phyloP scores from a whole-genome alignment of 1,140 invertebrate genomes.

The Drepana arcuata region DNA sequence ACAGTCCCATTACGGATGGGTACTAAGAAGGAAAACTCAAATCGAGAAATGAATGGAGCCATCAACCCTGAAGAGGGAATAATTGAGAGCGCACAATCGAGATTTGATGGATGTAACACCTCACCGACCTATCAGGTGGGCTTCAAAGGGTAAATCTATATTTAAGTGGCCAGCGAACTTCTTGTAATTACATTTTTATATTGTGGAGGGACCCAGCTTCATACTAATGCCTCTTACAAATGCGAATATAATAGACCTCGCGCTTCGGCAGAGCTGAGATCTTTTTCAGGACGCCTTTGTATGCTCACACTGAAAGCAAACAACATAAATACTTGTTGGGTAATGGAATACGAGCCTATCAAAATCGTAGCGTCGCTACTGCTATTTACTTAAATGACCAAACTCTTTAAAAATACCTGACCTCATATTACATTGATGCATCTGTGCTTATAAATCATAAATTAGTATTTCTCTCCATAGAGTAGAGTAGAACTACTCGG shows the following conservation, averaged over 20 bases:
- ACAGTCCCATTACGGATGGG: constrained; percentile 1
- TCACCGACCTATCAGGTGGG: constrained; percentile 46
- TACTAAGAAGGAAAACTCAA: constrained; percentile 7
- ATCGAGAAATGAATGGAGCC: constrained; percentile 61
- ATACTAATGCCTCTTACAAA: constrained; percentile 58
- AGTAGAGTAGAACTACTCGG: too few relatives aligned
- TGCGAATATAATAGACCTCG: constrained; percentile 49
- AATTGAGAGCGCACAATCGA: constrained; percentile 61
- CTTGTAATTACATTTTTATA: constrained; percentile 68
- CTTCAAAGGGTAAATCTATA: constrained; percentile 68
- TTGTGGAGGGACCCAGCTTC: constrained; percentile 34
- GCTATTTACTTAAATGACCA: too few relatives aligned
- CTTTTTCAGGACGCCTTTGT: constrained; percentile 5
- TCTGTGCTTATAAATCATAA: too few relatives aligned
- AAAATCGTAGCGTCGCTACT: too few relatives aligned
- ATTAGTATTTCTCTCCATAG: too few relatives aligned
- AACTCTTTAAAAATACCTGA: too few relatives aligned
- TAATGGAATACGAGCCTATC: too few relatives aligned
- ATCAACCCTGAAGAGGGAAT: constrained; percentile 46
- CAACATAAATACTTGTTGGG: too few relatives aligned
- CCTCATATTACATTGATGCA: too few relatives aligned
- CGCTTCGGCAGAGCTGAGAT: constrained; percentile 6
- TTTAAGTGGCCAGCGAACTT: constrained; percentile 56
- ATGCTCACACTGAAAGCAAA: too few relatives aligned
- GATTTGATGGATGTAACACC: constrained; percentile 65